These are phyloP conservation scores for Sebastes iracundus DNA, from an alignment of 2,797 vertebrate species.

Conservation along the genomic window DNA sequence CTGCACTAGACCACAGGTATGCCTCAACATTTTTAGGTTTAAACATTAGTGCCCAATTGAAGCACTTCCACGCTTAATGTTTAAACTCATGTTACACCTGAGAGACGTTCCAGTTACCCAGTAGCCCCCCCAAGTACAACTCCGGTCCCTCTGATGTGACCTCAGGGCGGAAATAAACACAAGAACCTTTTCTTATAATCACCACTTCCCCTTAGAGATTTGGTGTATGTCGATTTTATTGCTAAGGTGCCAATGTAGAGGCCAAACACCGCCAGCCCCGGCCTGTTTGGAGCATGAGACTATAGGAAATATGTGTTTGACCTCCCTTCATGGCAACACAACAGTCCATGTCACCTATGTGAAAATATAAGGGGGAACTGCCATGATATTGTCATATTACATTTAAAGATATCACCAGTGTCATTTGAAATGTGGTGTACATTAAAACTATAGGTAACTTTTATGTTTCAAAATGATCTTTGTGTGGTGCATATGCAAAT, in stretches of 20 bases:
- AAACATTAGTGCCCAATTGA: not conserved
- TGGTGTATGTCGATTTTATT: slow-evolving; percentile 13
- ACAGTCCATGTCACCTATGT: not conserved
- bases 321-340: not conserved
- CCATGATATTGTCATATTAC: not conserved
- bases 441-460: not conserved
- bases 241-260: not conserved
- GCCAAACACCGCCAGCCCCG: not conserved
- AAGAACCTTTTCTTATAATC: not conserved
- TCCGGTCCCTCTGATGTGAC: slow-evolving; percentile 1
- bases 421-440: not conserved
- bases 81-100: not conserved
- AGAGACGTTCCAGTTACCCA: slow-evolving; percentile 7
- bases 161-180: not conserved
- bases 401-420: not conserved
- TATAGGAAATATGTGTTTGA: not conserved
- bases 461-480: not conserved
- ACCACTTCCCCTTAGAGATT: not conserved
- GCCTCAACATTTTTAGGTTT: not conserved
- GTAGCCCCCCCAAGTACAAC: not conserved
- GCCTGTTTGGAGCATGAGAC: not conserved
- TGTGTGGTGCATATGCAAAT: not conserved
- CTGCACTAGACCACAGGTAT: not conserved
- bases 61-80: not conserved
- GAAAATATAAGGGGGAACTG: not conserved